Evolutionary conservation across 2,113 vertebrate species (phyloP).

Genomic region (Poeciliopsis prolifica): DNA sequence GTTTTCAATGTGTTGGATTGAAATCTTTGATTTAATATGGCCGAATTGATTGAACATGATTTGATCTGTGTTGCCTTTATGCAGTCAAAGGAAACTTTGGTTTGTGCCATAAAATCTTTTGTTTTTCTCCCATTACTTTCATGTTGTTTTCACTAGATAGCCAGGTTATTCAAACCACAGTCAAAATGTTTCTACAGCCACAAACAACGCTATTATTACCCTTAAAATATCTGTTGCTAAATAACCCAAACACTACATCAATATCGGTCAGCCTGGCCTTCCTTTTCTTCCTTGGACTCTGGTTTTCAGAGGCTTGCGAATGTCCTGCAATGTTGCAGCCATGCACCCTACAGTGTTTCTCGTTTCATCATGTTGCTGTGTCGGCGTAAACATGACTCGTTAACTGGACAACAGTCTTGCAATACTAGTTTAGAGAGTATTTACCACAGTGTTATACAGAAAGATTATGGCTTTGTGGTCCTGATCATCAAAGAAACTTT

Average conservation of each 20-base stretch:
- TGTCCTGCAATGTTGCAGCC: conserved; percentile 41
- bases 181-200: conserved; percentile 17
- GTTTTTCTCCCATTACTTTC: conserved; percentile 3
- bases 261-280: conserved; percentile 9
- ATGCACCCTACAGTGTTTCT: conserved; percentile 26
- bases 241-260: conserved; percentile 42
- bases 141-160: conserved; percentile 1
- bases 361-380: conserved; percentile 19
- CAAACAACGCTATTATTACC: conserved; percentile 21
- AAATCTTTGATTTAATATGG: conserved; percentile 17
- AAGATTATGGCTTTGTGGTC: conserved; percentile 61
- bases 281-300: neutral
- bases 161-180: conserved; percentile 23
- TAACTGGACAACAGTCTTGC: conserved; percentile 40
- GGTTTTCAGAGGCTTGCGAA: conserved; percentile 41
- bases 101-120: conserved; percentile 3
- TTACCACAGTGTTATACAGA: conserved; percentile 59
- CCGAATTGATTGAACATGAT: conserved; percentile 20
- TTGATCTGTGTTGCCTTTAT: conserved; percentile 25
- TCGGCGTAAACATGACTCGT: conserved; percentile 25
- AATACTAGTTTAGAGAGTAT: conserved; percentile 60
- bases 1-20: conserved; percentile 31
- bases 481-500: conserved; percentile 54
- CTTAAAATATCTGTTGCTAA: conserved; percentile 33
- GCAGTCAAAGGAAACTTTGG: conserved; percentile 2